These are phyloP conservation scores for Macrotis lagotis DNA, from an alignment of 2,113 vertebrate species.

Conservation along the genomic window DNA sequence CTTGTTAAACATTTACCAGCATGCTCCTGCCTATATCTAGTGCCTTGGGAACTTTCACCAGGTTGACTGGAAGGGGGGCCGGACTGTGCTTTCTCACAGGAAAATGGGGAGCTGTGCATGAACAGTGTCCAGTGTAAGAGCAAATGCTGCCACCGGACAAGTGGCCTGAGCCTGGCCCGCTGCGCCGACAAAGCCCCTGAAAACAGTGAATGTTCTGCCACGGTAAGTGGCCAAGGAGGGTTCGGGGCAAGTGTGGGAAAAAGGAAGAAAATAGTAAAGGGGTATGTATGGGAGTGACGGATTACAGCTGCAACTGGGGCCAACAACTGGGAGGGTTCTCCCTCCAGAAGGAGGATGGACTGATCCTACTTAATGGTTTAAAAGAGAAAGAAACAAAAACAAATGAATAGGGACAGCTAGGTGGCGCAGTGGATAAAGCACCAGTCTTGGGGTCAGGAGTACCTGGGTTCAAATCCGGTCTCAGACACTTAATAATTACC, in stretches of 20 bases:
- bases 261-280: neutral
- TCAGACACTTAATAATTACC: too few species aligned
- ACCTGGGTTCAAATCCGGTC: too few species aligned
- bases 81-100: slow-evolving; percentile 60
- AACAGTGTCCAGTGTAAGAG: slow-evolving; percentile 87
- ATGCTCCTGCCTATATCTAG: neutral
- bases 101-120: slow-evolving; percentile 82
- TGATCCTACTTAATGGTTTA: neutral
- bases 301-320: neutral
- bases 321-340: neutral
- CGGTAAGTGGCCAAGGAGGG: slow-evolving; percentile 66
- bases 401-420: too few species aligned
- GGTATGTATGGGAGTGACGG: neutral
- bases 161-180: slow-evolving; percentile 79
- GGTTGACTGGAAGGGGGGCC: neutral
- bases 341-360: neutral
- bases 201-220: slow-evolving; percentile 80
- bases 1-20: neutral
- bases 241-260: fast-evolving
- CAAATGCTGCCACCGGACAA: slow-evolving; percentile 75
- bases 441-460: too few species aligned
- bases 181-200: slow-evolving; percentile 80
- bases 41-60: neutral
- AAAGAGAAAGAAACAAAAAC: neutral
- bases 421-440: too few species aligned